Base-by-base conservation (phyloP, 2,888 invertebrate species). In the Suillia variegata region DNA sequence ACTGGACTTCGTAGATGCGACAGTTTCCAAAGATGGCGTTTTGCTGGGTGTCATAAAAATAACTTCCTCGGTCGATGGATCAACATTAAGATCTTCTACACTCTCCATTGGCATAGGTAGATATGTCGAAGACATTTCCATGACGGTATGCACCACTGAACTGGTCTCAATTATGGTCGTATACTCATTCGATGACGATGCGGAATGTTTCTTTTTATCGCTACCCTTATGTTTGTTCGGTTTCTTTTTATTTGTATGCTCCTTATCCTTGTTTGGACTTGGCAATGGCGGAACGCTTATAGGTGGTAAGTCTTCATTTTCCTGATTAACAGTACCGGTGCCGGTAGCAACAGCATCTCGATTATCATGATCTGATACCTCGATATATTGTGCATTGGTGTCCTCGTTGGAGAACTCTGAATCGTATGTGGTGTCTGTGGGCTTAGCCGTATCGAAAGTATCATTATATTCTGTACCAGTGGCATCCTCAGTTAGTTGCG, bases 1-100 rank as follows among this genome's bases (percentile, higher is more conserved):
- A n/a, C n/a, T n/a, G 38, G 48, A n/a, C 38, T 38, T 38, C 15
- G 38, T 10, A 4, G 38, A 4, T n/a, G n/a, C 2, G 5, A 15
- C 59, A 5, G 64, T 60, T 17, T 79, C 78, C 53, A 80, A 56
- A 1, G 70, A 68, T 0, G 80, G 80, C 1, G 80, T 80, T 22
- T 72, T 75, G 54, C 72, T 78, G 10, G 79, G 74, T n/a, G 80
- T 78, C 74, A 78, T 75, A 42, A 79, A 75, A 50, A 78, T 77
- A 1, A 78, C 74, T 56, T 83, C 82, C 49, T 80, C 80, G 13
- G 76, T 73, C 2, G 81, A 77, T 34, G 73, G 69, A 69, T 80
- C 79, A 52, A 80, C 59, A 2, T 62, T 63, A 1, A 61, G 56
- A 13, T 61, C 63, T 58, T 69, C 74, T 1, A 58, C 66, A 12